Evolutionary conservation across 2,888 invertebrate species (phyloP), one percentile per base, ranked within the genome.

Genomic region (Ceraclea dissimilis): DNA sequence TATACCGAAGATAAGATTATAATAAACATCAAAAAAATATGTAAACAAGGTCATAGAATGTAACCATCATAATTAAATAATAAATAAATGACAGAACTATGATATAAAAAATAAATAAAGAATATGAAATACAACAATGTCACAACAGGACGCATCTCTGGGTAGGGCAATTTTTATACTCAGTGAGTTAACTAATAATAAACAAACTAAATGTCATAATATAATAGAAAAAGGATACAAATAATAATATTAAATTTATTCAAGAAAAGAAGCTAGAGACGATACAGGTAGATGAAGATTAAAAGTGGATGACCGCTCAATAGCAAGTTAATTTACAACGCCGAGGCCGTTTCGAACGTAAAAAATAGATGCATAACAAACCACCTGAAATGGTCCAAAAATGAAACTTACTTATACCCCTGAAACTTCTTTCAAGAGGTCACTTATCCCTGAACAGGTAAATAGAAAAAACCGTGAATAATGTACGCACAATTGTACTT

Each of bases 101-200:
- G 16, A 39, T 39, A 39, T n/a, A 8, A 39, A 39, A n/a, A 39
- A 39, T 39, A 39, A 39, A 39, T 39, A 39, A 13, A 39, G 13
- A 5, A 13, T 39, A 39, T 39, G n/a, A 8, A 39, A 39, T 39
- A 39, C 39, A 39, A 39, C 39, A 39, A 39, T 39, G 39, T 39
- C 39, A n/a, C 39, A n/a, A 39, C 39, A 39, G 39, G 39, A 39
- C 39, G n/a, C n/a, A 16, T 47, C 21, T 43, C 17, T 49, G 51
- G 52, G 22, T 26, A 44, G 58, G 60, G 52, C 60, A 60, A 60
- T 60, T 60, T 60, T 58, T 60, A 58, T 56, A 53, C 52, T 58
- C 58, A 60, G 55, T 52, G 52, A n/a, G n/a, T n/a, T n/a, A n/a
- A 52, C 26, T 56, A 60, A 54, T 54, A 54, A 57, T 51, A 52